Base-by-base conservation (phyloP, 1,140 invertebrate species). In the Gryllus bimaculatus region DNA sequence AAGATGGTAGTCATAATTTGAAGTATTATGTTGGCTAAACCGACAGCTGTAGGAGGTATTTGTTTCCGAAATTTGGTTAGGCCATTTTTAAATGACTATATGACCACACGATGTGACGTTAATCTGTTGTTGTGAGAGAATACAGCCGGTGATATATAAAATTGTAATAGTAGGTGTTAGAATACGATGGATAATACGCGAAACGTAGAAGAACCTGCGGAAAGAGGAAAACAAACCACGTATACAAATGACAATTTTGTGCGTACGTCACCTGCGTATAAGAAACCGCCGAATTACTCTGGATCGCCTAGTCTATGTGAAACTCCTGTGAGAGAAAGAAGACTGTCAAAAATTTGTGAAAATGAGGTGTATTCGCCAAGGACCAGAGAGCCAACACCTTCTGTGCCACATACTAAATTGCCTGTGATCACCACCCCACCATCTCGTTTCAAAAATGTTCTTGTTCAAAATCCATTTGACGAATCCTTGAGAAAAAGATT, bases 381-480 rank as follows among this genome's bases (percentile, higher is more conserved):
- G 26, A 73, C 49, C 66, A 18, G 26, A 8, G n/a, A 47, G 66
- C 78, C 26, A 18, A 8, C 78, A 5, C 26, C 54, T 18, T 66
- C 48, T 47, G 47, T 48, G 48, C 21, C 48, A 49, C 48, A 49
- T n/a, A 18, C 78, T 7, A 47, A 20, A 26, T 26, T 78, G 8
- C 78, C 78, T 15, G 21, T 47, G 7, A 26, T 73, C 26, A 73
- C 78, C 18, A 78, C 78, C 0, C 78, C 78, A n/a, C 78, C 78
- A 10, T 78, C 78, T 18, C 48, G 66, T 26, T 21, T 66, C n/a
- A 74, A 66, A 47, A 47, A 75, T 47, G 8, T 75, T 78, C n/a
- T 47, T 18, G 54, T 74, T 15, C 73, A 39, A 48, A 78, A 78
- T 78, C 78, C 78, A n/a, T 78, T 78, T 78, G 78, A 78, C 47